Base-by-base conservation (phyloP, 2,797 vertebrate species). In the Coreius guichenoti region DNA sequence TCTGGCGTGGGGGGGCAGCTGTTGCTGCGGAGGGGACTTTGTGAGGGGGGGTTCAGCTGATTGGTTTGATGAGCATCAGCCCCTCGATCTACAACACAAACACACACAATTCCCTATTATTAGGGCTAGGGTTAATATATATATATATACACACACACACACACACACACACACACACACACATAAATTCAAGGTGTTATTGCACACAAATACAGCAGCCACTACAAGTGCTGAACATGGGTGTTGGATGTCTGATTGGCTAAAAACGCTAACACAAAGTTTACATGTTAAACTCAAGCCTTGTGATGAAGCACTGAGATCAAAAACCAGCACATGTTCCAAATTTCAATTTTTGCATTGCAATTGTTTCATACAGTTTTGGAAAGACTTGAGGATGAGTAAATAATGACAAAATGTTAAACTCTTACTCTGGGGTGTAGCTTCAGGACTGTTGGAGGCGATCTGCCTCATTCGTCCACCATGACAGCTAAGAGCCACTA, bases 401-500 rank as follows among this genome's bases (percentile, higher is more conserved):
- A 65, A 79, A 79, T 65, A 31, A 16, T 31, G 63, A 47, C 39
- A 8, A 16, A 51, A 80, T 29, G 76, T 78, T 21, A 19, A 63
- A 79, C 76, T 63, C 94, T 92, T 95, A 99, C 98, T 93, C 95
- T 95, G 97, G 0, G 96, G 96, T 75, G 97, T 96, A 8, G 96
- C 93, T 85, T 92, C 77, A 0, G 97, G 96, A 84, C 96, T 98
- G 90, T 93, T 97, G 78, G 96, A 96, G 76, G 96, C 95, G 73
- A 97, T 96, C 87, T 97, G 98, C 85, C 96, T 95, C 92, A 98
- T 97, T 82, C 97, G 97, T 88, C 95, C 94, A 23, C 97, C 97
- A 0, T 99, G 98, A 92, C 98, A 98, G 95, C 98, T 99, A 80
- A 99, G 96, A 0, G 97, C 96, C 93, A 99, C 97, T 91, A 99